Evolutionary conservation across 1,140 invertebrate genomes (phyloP).

Genomic region (Drosophila nannoptera): DNA sequence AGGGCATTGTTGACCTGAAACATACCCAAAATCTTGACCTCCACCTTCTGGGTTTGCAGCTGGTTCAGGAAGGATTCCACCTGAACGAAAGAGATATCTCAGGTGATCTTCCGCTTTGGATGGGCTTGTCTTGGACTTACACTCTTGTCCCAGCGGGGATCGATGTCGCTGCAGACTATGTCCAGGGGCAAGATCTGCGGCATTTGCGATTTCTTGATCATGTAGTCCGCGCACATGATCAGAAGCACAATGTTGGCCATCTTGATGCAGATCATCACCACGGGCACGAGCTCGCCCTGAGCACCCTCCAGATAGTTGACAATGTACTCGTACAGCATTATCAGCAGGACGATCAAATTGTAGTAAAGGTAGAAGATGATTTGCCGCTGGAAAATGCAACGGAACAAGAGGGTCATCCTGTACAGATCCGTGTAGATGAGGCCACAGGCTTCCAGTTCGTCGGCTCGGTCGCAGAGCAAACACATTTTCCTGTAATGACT

Average conservation of each 20-base stretch:
- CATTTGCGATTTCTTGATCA: slow-evolving; percentile 44
- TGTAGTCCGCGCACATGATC: slow-evolving; percentile 63
- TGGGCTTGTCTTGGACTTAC: slow-evolving; percentile 48
- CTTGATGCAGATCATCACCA: slow-evolving; percentile 50
- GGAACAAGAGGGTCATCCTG: slow-evolving; percentile 44
- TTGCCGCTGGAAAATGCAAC: slow-evolving; percentile 63
- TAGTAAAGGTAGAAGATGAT: slow-evolving; percentile 68
- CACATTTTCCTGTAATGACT: slow-evolving; percentile 52
- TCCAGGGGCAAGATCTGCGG: slow-evolving; percentile 49
- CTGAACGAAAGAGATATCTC: not conserved
- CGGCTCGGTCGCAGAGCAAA: slow-evolving; percentile 55
- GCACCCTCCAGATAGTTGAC: slow-evolving; percentile 33
- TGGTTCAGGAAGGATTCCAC: slow-evolving; percentile 56
- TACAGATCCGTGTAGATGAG: slow-evolving; percentile 59
- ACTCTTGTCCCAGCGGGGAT: slow-evolving; percentile 63
- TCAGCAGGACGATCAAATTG: slow-evolving; percentile 61
- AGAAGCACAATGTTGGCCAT: slow-evolving; percentile 54
- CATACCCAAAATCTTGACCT: slow-evolving; percentile 68
- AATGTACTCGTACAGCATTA: slow-evolving; percentile 65
- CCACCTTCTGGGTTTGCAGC: slow-evolving; percentile 55
- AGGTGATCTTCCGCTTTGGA: too few species aligned
- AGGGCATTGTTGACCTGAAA: slow-evolving; percentile 65
- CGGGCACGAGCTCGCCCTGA: slow-evolving; percentile 31
- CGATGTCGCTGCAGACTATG: slow-evolving; percentile 60
- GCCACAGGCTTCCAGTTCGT: slow-evolving; percentile 54